Evolutionary conservation across 2,888 invertebrate species (phyloP).

Genomic region (Catotricha subobsoleta): DNA sequence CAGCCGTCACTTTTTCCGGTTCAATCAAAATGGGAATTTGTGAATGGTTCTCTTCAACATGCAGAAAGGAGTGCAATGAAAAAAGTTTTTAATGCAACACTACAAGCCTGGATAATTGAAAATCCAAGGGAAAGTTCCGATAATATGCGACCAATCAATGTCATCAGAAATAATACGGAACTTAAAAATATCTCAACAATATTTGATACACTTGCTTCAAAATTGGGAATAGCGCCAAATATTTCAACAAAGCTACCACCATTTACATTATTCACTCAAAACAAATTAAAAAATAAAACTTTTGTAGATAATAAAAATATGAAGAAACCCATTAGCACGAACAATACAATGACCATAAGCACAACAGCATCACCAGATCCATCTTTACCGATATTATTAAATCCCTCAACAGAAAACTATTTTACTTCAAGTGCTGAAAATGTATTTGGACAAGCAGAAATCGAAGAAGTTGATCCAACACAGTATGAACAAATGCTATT

Average conservation of each 20-base stretch:
- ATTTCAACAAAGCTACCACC: constrained; percentile 25
- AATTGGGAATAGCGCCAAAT: constrained; percentile 28
- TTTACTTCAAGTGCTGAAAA: constrained; percentile 14
- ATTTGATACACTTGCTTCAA: constrained; percentile 42
- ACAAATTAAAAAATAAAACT: constrained; percentile 23
- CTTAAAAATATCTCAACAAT: constrained; percentile 44
- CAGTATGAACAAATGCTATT: constrained; percentile 29
- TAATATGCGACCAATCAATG: constrained; percentile 13
- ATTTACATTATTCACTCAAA: constrained; percentile 19
- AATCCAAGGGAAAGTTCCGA: constrained; percentile 26
- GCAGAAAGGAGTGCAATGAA: constrained; percentile 27
- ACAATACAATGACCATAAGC: background rate
- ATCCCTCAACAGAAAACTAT: constrained; percentile 18
- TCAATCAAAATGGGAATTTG: constrained; percentile 38
- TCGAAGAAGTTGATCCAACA: constrained; percentile 28
- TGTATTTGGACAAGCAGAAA: constrained; percentile 27
- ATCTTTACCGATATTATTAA: constrained; percentile 18
- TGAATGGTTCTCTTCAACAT: constrained; percentile 27
- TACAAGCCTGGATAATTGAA: constrained; percentile 43
- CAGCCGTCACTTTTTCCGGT: constrained; percentile 21
- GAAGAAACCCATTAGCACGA: background rate
- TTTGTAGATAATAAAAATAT: constrained; percentile 7
- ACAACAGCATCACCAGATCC: constrained; percentile 5
- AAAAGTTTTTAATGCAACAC: constrained; percentile 41
- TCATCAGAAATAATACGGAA: constrained; percentile 27